Percentiles rank a stretch among this genome's conserved stretches.
Evolutionary conservation across 2,113 vertebrate genomes (phyloP).

Genomic region (Casuarius casuarius): DNA sequence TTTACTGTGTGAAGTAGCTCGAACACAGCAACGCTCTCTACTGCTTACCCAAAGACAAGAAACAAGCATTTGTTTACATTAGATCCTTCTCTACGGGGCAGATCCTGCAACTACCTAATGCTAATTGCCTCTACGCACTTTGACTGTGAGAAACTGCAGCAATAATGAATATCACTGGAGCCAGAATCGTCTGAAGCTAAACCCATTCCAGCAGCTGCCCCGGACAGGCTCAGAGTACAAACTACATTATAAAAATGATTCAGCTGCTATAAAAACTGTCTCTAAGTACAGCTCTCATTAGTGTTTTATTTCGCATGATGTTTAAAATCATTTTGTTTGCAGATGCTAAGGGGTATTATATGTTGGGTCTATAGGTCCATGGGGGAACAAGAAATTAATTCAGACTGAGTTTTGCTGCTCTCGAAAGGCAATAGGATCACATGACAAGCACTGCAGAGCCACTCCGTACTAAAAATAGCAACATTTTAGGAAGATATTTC

Average conservation of each 20-base stretch:
- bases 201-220: constrained; percentile 10
- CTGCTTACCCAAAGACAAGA: neutral
- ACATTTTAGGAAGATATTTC: constrained; percentile 60
- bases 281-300: constrained; percentile 16
- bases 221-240: neutral
- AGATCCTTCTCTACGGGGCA: neutral
- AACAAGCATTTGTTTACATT: neutral
- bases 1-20: neutral
- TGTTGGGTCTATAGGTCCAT: neutral
- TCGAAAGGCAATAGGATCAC: constrained; percentile 57
- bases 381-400: constrained; percentile 48
- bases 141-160: neutral
- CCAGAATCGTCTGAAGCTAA: neutral
- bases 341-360: neutral
- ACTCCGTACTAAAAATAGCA: constrained; percentile 59
- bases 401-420: constrained; percentile 59
- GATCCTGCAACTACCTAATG: neutral
- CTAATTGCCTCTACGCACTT: neutral
- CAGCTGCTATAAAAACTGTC: neutral
- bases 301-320: constrained; percentile 9
- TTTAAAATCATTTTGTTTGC: constrained; percentile 37
- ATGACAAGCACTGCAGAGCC: constrained; percentile 59
- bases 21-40: neutral
- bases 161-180: neutral
- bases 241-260: constrained; percentile 14